These are phyloP conservation scores for Drosophila lacicola DNA, from an alignment of 2,888 invertebrate species.

Conservation along the genomic window DNA sequence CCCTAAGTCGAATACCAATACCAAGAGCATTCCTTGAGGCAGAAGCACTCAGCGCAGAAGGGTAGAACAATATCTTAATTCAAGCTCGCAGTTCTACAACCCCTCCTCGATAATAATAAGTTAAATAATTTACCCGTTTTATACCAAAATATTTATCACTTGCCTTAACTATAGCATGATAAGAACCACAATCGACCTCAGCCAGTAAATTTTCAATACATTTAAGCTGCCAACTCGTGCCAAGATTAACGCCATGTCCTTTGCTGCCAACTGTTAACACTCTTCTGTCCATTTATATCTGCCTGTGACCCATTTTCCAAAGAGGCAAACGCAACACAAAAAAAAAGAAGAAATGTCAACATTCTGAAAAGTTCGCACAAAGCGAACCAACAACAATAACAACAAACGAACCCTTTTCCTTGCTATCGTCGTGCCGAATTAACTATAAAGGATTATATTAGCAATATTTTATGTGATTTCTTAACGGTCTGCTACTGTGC, in stretches of 20 bases:
- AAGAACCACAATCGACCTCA: slow-evolving; percentile 11
- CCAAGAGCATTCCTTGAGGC: background rate
- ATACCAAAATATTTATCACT: slow-evolving; percentile 11
- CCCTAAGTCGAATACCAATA: background rate
- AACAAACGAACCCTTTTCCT: slow-evolving; percentile 44
- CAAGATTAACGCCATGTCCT: slow-evolving; percentile 34
- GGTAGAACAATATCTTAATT: background rate
- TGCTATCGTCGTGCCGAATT: slow-evolving; percentile 53
- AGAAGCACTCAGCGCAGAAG: background rate
- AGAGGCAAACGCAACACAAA: background rate
- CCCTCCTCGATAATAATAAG: slow-evolving; percentile 4
- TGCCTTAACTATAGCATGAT: slow-evolving; percentile 8
- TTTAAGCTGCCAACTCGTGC: slow-evolving; percentile 20
- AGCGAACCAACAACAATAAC: slow-evolving; percentile 28
- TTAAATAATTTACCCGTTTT: slow-evolving; percentile 20
- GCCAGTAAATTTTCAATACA: slow-evolving; percentile 26
- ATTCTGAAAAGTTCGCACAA: slow-evolving; percentile 53
- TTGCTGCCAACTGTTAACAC: slow-evolving; percentile 40
- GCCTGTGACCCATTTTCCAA: slow-evolving; percentile 29
- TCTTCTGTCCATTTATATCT: slow-evolving; percentile 25
- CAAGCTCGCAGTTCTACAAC: background rate
- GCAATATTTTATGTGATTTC: slow-evolving; percentile 73
- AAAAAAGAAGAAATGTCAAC: slow-evolving; percentile 45
- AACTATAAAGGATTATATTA: slow-evolving; percentile 72
- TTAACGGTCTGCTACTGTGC: slow-evolving; percentile 41